Evolutionary conservation across 2,888 invertebrate species (phyloP).

Genomic region (Hirtodrosophila cameraria): DNA sequence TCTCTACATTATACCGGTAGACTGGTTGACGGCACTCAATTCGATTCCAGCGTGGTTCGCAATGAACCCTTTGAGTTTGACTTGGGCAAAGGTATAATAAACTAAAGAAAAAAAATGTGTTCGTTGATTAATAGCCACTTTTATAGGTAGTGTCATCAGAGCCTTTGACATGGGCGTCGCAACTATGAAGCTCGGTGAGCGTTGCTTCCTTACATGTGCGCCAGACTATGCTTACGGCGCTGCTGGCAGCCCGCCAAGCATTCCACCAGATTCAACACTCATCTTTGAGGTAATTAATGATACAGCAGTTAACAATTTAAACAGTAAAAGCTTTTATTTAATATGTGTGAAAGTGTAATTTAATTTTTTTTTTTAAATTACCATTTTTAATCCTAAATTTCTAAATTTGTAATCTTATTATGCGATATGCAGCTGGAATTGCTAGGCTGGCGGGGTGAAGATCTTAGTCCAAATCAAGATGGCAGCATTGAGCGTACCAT

Average conservation of each 20-base stretch:
- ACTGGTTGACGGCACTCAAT: constrained; percentile 92
- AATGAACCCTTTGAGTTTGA: constrained; percentile 93
- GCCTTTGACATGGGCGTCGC: constrained; percentile 98
- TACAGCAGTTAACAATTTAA: too few species aligned
- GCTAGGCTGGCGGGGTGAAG: constrained; percentile 94
- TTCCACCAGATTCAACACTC: constrained; percentile 94
- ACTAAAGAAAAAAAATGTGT: too few species aligned
- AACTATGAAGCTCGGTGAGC: constrained; percentile 96
- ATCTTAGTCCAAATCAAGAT: constrained; percentile 93
- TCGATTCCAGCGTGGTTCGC: constrained; percentile 95
- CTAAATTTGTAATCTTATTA: too few species aligned
- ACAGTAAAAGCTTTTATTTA: too few species aligned
- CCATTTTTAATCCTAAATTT: too few species aligned
- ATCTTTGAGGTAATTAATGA: constrained; percentile 93
- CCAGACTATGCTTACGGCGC: constrained; percentile 96
- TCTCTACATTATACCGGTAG: constrained; percentile 96
- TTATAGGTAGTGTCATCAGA: constrained; percentile 94
- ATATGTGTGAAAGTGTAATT: too few species aligned
- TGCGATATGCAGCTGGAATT: constrained; percentile 90
- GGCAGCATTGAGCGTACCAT: constrained; percentile 91
- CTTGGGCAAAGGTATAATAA: constrained; percentile 92
- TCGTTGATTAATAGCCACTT: too few species aligned
- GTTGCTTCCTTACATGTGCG: constrained; percentile 92
- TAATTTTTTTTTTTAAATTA: too few species aligned
- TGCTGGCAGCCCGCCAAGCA: constrained; percentile 92